Base-by-base conservation (phyloP, 2,888 invertebrate genomes). In the Noctuana brunneofusca region DNA sequence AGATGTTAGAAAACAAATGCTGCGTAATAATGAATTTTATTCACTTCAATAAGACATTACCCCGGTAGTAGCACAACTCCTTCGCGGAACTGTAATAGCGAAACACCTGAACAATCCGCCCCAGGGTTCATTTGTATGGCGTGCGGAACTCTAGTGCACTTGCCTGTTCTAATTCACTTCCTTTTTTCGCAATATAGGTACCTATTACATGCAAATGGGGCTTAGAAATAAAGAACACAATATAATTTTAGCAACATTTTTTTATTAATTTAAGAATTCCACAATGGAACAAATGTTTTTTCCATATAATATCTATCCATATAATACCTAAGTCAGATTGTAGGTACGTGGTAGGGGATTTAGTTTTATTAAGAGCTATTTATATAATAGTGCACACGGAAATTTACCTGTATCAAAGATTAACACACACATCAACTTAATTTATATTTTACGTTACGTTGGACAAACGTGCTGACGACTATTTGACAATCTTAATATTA, bases 181-280 rank as follows among this genome's bases (percentile, higher is more conserved):
- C n/a, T n/a, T n/a, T n/a, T n/a, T n/a, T n/a, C n/a, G n/a, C n/a
- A n/a, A n/a, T n/a, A n/a, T n/a, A n/a, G n/a, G n/a, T n/a, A n/a
- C n/a, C n/a, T n/a, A n/a, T n/a, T n/a, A n/a, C n/a, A n/a, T n/a
- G n/a, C n/a, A n/a, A 4, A 22, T 58, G 6, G 22, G 58, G 58
- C n/a, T 20, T 20, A 41, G 22, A 75, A 84, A 85, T 84, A 79
- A 87, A 87, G n/a, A n/a, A 84, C 79, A 75, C 73, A 67, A 65
- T 62, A 59, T 27, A 84, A 88, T 88, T 92, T 91, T 92, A 92
- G 90, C 90, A 92, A 92, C 92, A 92, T 90, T 92, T 92, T 89
- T 92, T 92, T 91, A 91, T 91, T 91, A 86, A 86, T 87, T 87
- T 87, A 90, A 90, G 91, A 91, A 89, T 90, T 90, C 89, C 92